phyloP scores from a whole-genome alignment of 2,113 vertebrate species.

The Andinoacara biseriatus region DNA sequence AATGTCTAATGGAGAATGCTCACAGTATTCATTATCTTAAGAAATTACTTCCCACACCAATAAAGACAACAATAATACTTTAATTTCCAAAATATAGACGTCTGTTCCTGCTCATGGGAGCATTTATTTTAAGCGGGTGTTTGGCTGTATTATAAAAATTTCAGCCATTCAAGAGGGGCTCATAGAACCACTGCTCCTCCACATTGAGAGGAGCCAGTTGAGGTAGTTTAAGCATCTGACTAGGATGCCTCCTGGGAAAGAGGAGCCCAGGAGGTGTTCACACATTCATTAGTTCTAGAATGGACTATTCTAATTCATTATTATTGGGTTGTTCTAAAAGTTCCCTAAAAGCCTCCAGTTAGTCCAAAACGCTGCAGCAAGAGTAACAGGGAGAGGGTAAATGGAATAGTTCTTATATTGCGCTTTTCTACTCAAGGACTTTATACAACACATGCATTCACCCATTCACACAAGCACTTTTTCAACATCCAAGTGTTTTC shows the following conservation, averaged over 20 bases:
- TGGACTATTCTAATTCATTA: background rate
- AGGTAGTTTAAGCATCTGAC: too few species aligned
- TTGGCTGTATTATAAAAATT: slow-evolving; percentile 5
- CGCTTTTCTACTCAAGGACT: too few species aligned
- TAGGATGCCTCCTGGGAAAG: too few species aligned
- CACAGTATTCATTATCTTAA: slow-evolving; percentile 41
- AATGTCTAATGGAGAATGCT: slow-evolving; percentile 43
- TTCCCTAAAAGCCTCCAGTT: background rate
- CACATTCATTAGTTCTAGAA: background rate
- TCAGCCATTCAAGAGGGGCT: too few species aligned
- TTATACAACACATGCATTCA: too few species aligned
- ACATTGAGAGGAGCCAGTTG: too few species aligned
- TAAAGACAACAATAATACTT: slow-evolving; percentile 43
- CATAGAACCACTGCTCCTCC: too few species aligned
- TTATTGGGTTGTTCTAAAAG: background rate
- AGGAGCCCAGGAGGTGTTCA: too few species aligned
- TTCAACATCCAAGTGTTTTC: too few species aligned
- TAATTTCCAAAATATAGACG: slow-evolving; percentile 32
- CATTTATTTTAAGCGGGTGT: slow-evolving; percentile 2
- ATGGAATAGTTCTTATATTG: too few species aligned
- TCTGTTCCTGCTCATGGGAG: background rate
- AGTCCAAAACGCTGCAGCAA: background rate
- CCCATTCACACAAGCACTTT: too few species aligned
- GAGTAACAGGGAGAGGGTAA: too few species aligned
- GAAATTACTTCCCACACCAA: slow-evolving; percentile 26